Conservation (phyloP, 2,888 invertebrate species). For the Cacoxenus indagator region DNA sequence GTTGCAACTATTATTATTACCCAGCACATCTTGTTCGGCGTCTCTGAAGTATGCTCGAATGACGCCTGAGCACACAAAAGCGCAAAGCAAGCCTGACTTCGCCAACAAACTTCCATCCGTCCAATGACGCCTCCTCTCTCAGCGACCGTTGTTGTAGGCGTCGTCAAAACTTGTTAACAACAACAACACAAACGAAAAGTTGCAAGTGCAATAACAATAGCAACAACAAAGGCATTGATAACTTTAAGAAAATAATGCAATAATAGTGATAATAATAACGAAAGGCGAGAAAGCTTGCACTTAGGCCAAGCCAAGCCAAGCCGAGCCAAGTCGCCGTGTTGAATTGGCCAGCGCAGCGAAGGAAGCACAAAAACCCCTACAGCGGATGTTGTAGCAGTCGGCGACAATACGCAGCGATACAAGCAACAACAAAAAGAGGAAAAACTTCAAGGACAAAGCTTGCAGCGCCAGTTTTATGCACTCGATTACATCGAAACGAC, state of each 20-base stretch:
- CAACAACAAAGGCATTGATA: constrained; percentile 38
- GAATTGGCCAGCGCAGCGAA: not conserved
- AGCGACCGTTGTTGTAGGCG: constrained; percentile 1
- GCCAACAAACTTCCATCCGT: no score
- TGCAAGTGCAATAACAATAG: constrained; percentile 28
- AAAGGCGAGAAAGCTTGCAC: not conserved
- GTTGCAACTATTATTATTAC: constrained; percentile 14
- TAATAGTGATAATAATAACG: constrained; percentile 5
- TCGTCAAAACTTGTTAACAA: constrained; percentile 2
- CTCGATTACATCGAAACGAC: no score
- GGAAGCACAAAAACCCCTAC: not conserved
- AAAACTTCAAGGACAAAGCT: no score
- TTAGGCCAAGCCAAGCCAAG: not conserved
- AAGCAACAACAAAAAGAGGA: no score
- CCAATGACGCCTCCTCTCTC: no score
- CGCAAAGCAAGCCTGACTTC: not conserved
- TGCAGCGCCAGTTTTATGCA: no score
- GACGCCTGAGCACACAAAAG: not conserved
- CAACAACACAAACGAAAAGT: constrained; percentile 6
- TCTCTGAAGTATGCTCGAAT: constrained; percentile 49
- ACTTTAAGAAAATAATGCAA: constrained; percentile 36
- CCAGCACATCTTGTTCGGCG: constrained; percentile 46
- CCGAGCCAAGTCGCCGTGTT: not conserved
- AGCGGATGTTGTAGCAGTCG: constrained; percentile 12
- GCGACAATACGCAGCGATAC: no score